Percentiles rank a stretch among this genome's conserved stretches.
Evolutionary conservation across 2,113 vertebrate genomes (phyloP).

Genomic region (Mustela nigripes): DNA sequence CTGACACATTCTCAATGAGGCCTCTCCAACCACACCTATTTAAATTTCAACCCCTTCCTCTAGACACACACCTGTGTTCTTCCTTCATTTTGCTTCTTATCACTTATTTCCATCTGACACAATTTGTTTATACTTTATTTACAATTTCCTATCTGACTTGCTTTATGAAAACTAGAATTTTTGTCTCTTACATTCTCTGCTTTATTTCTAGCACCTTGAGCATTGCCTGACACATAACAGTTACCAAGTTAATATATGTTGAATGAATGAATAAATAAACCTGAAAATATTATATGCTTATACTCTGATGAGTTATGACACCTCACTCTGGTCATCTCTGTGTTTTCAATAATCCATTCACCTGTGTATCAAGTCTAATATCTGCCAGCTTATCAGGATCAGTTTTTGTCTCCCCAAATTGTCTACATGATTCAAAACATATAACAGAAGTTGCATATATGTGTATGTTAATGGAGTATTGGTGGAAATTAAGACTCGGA

Average conservation of each 20-base stretch:
- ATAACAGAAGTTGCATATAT: background rate
- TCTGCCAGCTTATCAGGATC: background rate
- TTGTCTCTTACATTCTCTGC: background rate
- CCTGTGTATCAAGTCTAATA: background rate
- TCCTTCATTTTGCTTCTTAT: background rate
- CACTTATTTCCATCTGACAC: background rate
- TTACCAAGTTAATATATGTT: background rate
- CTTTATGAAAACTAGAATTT: background rate
- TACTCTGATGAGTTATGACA: background rate
- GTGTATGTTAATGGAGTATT: background rate
- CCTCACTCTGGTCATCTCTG: background rate
- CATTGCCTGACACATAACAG: background rate
- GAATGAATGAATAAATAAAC: constrained; percentile 23
- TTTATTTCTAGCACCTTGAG: background rate
- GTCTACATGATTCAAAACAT: background rate
- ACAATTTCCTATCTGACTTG: background rate
- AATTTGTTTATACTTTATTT: background rate
- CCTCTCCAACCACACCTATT: background rate
- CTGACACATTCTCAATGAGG: background rate
- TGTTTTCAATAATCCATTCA: background rate
- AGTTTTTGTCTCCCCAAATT: background rate
- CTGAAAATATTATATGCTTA: background rate
- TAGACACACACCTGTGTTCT: background rate
- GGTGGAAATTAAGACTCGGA: background rate
- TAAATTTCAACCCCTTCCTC: background rate